A percentile compares a stretch with the other conserved stretches of the same genome.
Evolutionary conservation across 2,888 invertebrate genomes (phyloP).

Genomic region (Sarcophaga variegata): DNA sequence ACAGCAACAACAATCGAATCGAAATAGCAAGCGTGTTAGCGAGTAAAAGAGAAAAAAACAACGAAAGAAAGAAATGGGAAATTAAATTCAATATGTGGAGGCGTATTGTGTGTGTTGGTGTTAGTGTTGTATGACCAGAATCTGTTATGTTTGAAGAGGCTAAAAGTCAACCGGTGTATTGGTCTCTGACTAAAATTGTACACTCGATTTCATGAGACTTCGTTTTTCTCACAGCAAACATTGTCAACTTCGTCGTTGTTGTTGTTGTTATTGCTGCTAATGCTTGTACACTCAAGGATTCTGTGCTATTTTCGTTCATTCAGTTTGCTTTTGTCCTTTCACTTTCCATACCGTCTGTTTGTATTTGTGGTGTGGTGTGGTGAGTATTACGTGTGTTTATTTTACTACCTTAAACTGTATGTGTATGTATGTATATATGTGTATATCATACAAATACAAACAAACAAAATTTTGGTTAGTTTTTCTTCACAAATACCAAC

Average conservation of each 20-base stretch:
- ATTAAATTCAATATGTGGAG: constrained; percentile 47
- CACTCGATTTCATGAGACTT: constrained; percentile 57
- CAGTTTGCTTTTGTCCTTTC: constrained; percentile 20
- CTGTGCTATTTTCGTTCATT: not conserved
- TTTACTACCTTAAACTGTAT: not conserved
- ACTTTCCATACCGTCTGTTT: not conserved
- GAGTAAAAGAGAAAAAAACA: not conserved
- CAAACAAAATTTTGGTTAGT: constrained; percentile 21
- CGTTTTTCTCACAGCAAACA: not conserved
- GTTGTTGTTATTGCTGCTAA: not conserved
- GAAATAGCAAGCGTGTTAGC: too few relatives aligned
- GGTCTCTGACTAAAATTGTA: constrained; percentile 60
- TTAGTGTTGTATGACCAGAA: not conserved
- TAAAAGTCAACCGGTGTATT: constrained; percentile 53
- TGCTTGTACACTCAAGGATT: constrained; percentile 37
- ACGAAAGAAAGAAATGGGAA: not conserved
- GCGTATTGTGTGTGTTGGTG: constrained; percentile 4
- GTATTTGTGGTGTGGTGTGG: not conserved
- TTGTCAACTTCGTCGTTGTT: not conserved
- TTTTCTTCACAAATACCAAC: not conserved
- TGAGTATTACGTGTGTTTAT: not conserved
- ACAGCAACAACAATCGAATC: not conserved
- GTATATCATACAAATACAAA: too few relatives aligned
- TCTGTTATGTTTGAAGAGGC: constrained; percentile 8
- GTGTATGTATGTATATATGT: too few relatives aligned